These are phyloP conservation scores for Archips xylosteana DNA, from an alignment of 2,888 invertebrate species.

Conservation along the genomic window DNA sequence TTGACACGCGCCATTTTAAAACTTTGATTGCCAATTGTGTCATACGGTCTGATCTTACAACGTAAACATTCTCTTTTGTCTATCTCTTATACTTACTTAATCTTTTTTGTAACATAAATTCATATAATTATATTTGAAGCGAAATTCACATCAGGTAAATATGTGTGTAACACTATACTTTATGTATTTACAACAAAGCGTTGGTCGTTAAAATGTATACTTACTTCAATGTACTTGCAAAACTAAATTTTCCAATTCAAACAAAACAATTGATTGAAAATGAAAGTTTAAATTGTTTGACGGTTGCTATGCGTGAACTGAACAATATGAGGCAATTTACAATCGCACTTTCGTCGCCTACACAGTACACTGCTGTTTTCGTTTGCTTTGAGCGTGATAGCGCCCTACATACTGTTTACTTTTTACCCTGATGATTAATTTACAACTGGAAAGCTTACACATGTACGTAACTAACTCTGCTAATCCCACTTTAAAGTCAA, in stretches of 20 bases:
- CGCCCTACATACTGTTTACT: conserved; percentile 1
- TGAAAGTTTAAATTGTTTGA: conserved; percentile 30
- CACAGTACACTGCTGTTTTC: background rate
- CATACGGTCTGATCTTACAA: background rate
- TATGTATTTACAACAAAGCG: background rate
- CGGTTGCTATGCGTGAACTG: conserved; percentile 7
- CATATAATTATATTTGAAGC: background rate
- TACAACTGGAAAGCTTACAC: conserved; percentile 7
- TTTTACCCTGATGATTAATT: conserved; percentile 6
- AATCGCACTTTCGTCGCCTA: conserved; percentile 2
- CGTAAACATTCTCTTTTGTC: too few species aligned
- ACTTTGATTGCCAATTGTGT: background rate
- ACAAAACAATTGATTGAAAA: conserved; percentile 30
- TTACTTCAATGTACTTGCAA: conserved; percentile 1
- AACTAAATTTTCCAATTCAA: conserved; percentile 13
- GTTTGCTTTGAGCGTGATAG: conserved; percentile 2
- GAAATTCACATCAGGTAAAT: background rate
- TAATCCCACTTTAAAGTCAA: background rate
- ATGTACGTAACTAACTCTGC: background rate
- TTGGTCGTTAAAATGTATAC: conserved; percentile 2
- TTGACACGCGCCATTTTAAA: background rate
- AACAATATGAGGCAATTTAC: conserved; percentile 35
- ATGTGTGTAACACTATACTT: background rate
- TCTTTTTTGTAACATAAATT: background rate
- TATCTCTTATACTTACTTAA: background rate